Percentiles rank a stretch among this genome's conserved stretches.
phyloP scores from a whole-genome alignment of 2,113 vertebrate genomes.

The Petromus typicus region DNA sequence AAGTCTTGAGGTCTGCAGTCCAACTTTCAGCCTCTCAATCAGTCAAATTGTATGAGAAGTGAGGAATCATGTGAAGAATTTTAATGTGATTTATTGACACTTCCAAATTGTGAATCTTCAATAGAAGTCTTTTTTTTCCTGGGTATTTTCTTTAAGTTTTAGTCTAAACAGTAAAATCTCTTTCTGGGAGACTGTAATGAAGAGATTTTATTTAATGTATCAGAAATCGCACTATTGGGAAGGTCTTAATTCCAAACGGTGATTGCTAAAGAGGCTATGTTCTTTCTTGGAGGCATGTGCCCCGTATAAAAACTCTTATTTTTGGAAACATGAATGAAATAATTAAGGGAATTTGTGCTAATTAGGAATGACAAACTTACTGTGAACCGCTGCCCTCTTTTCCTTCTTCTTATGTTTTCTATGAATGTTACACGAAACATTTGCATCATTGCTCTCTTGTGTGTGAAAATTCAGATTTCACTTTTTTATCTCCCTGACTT shows the following conservation, averaged over 20 bases:
- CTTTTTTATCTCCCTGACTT: constrained; percentile 7
- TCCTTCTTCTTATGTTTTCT: constrained; percentile 52
- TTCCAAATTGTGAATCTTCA: constrained; percentile 50
- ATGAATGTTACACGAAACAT: constrained; percentile 45
- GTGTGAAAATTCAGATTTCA: constrained; percentile 50
- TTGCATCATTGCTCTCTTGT: constrained; percentile 32
- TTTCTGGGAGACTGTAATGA: constrained; percentile 42
- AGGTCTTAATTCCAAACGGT: constrained; percentile 59
- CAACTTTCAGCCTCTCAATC: background rate
- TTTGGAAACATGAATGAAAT: constrained; percentile 63
- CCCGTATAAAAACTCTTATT: constrained; percentile 68
- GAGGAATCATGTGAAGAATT: constrained; percentile 16
- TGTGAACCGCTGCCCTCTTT: constrained; percentile 36
- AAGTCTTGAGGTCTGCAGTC: background rate
- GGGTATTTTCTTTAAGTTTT: constrained; percentile 54
- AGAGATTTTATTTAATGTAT: constrained; percentile 69
- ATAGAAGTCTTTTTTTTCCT: constrained; percentile 52
- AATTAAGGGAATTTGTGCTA: constrained; percentile 65
- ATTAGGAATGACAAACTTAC: constrained; percentile 61
- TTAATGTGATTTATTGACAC: constrained; percentile 55
- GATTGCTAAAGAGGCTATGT: constrained; percentile 56
- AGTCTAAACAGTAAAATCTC: constrained; percentile 25
- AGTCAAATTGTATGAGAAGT: constrained; percentile 55
- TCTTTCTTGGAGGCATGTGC: constrained; percentile 62
- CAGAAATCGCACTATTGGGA: constrained; percentile 65